Percentiles rank a stretch among this genome's conserved stretches.
phyloP scores from a whole-genome alignment of 2,113 vertebrate genomes.

The Xenopus laevis region DNA sequence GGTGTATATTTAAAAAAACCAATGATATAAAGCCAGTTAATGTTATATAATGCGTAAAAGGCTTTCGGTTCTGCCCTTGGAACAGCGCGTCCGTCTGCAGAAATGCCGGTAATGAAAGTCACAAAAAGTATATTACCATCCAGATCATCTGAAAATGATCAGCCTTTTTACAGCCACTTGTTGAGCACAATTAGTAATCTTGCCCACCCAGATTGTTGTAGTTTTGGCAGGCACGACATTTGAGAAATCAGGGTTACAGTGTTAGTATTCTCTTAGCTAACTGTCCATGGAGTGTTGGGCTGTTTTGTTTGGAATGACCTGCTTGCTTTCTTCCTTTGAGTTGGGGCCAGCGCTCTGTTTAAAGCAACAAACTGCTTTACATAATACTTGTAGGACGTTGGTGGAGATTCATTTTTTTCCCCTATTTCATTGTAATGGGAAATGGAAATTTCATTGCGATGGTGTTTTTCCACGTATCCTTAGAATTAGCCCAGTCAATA shows the following conservation, averaged over 20 bases:
- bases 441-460: too few relatives aligned
- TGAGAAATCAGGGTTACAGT: slow-evolving; percentile 23
- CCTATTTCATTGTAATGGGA: too few relatives aligned
- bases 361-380: slow-evolving; percentile 31
- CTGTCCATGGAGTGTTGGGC: slow-evolving; percentile 28
- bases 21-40: not conserved
- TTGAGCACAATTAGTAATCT: slow-evolving; percentile 24
- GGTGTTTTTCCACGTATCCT: too few relatives aligned
- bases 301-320: slow-evolving; percentile 35
- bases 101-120: not conserved
- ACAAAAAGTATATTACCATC: slow-evolving; percentile 4
- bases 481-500: too few relatives aligned
- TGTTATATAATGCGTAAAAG: too few relatives aligned
- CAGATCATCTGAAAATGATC: slow-evolving; percentile 41
- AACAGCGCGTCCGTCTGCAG: slow-evolving; percentile 5
- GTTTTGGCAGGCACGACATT: slow-evolving; percentile 22
- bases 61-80: not conserved
- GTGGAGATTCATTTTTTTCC: slow-evolving; percentile 23
- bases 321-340: slow-evolving; percentile 23
- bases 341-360: slow-evolving; percentile 19
- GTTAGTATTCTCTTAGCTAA: slow-evolving; percentile 37
- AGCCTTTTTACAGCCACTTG: slow-evolving; percentile 28
- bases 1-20: not conserved
- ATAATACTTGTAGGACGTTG: slow-evolving; percentile 17
- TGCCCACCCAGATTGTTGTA: slow-evolving; percentile 42